Evolutionary conservation across 1,140 invertebrate species (phyloP), one percentile per base, ranked within the genome.

Genomic region (Spodoptera frugiperda): DNA sequence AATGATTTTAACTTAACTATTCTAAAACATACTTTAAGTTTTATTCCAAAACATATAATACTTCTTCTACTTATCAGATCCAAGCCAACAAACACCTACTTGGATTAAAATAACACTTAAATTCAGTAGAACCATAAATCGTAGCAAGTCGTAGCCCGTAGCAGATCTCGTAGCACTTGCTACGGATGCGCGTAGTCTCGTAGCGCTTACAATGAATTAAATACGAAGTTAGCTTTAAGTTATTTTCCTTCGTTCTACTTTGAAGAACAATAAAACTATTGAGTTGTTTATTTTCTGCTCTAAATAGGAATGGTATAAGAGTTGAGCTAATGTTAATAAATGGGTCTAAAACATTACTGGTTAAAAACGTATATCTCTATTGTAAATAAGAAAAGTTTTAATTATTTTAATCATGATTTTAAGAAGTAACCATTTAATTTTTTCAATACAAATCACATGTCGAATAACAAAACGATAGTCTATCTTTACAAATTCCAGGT

Each of bases 181-280:
- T 71, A 71, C 68, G 68, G 25, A 51, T 51, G 65, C 65, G 54
- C 33, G 68, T 54, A 57, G 68, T 44, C 68, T 39, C 53, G 68
- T 55, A 55, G 53, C 51, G 68, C 68, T 71, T 71, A 55, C 68
- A 71, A 71, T 71, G 68, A 71, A 71, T 71, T 71, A 71, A 71
- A 71, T 71, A 55, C 49, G 21, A 71, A 55, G 25, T 55, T 55
- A 55, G 48, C 21, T 30, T 17, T 51, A 53, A 68, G 65, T 53
- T 30, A 68, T 53, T 68, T 68, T 68, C 10, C 25, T 68, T 30
- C 14, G 15, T 19, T 30, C 10, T 1, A 0, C 3, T 30, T 51
- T 30, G 17, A 15, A 17, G 33, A 15, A 39, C n/a, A 57, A 57
- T 44, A 44, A 67, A 49, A 49, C 19, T 46, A 67, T 46, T 17